Conservation (phyloP, 1,140 invertebrate genomes). For the Lutraria rhynchaena region DNA sequence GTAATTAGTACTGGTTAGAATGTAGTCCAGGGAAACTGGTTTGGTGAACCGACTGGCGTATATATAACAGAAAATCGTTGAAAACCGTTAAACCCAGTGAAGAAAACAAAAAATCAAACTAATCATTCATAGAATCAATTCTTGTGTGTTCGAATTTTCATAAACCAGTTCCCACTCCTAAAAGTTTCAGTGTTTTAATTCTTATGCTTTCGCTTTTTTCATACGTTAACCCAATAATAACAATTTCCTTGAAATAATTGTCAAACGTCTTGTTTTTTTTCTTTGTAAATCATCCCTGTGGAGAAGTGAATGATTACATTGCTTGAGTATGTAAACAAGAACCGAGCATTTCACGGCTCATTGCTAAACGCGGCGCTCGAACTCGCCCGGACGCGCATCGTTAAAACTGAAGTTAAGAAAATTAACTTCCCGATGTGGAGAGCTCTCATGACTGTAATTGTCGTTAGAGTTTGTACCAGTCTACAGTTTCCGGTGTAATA, state of each 20-base stretch:
- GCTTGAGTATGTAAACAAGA: constrained; percentile 26
- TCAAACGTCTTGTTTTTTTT: constrained; percentile 1
- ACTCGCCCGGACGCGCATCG: constrained; percentile 24
- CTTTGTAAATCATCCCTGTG: constrained; percentile 23
- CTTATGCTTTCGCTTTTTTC: no score
- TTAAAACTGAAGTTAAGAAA: constrained; percentile 41
- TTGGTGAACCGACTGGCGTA: no score
- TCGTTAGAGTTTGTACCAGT: background rate
- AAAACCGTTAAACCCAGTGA: no score
- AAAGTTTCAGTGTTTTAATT: no score
- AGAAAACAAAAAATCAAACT: no score
- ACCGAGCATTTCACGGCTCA: constrained; percentile 32
- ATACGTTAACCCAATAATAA: background rate
- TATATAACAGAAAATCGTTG: no score
- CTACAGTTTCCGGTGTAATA: constrained; percentile 35
- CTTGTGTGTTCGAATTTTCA: no score
- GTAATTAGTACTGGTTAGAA: no score
- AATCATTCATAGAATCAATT: no score
- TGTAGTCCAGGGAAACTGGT: no score
- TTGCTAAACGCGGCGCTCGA: constrained; percentile 28
- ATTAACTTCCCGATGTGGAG: constrained; percentile 41
- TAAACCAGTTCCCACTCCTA: no score
- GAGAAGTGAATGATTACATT: constrained; percentile 14
- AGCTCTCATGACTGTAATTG: constrained; percentile 8
- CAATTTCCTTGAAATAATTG: constrained; percentile 25